Conservation (phyloP, 2,113 vertebrate genomes). For the Trogon surrucura region DNA sequence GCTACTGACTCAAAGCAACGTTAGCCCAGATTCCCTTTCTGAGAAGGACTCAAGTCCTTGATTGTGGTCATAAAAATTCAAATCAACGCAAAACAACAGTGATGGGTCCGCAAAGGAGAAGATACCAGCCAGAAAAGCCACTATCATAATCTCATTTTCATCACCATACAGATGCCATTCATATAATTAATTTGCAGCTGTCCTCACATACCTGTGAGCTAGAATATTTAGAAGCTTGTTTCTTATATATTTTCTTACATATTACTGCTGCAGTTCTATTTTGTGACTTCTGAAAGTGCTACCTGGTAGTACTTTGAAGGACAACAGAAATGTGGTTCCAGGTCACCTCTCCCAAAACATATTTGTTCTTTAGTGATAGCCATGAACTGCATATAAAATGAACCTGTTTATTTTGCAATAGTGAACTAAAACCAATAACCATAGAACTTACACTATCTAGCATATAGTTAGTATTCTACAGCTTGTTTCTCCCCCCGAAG, state of each 20-base stretch:
- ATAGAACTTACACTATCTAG: not conserved
- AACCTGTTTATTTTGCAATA: not conserved
- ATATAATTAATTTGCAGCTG: not conserved
- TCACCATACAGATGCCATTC: not conserved
- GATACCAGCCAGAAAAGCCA: not conserved
- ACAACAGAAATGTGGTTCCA: not conserved
- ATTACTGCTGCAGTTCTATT: not conserved
- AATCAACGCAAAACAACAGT: not conserved
- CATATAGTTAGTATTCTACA: not conserved
- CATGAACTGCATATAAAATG: not conserved
- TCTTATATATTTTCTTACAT: not conserved
- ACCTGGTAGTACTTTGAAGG: not conserved
- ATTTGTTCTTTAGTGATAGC: not conserved
- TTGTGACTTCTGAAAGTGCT: not conserved
- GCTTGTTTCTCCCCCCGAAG: not conserved
- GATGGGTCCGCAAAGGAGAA: not conserved
- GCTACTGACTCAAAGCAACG: not conserved
- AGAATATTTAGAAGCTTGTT: not conserved
- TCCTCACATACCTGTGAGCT: not conserved
- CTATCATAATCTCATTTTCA: not conserved
- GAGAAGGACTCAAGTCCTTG: not conserved
- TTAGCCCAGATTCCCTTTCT: not conserved
- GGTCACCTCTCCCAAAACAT: not conserved
- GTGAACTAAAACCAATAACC: not conserved
- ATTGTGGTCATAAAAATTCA: not conserved